Conservation (phyloP, 2,888 invertebrate species). For the Fragum whitleyi region DNA sequence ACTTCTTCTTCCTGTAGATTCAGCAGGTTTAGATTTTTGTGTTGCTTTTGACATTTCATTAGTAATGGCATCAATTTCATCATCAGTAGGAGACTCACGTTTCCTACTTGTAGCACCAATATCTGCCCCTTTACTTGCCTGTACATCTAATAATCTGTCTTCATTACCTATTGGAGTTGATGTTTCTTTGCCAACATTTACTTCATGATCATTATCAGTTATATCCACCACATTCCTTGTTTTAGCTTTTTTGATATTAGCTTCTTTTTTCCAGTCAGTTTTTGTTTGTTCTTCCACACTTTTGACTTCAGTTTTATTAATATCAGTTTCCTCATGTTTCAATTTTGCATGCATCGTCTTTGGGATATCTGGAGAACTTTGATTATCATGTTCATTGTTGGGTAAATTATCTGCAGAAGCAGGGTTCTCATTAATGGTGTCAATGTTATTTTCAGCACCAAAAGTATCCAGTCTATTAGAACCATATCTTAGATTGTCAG, state of each 20-base stretch:
- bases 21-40: background rate
- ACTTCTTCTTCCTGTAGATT: constrained; percentile 17
- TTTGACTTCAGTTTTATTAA: background rate
- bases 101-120: background rate
- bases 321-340: background rate
- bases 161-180: background rate
- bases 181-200: background rate
- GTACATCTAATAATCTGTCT: background rate
- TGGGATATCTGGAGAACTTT: background rate
- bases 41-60: background rate
- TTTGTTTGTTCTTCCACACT: background rate
- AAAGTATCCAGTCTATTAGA: background rate
- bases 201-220: background rate
- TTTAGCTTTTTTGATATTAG: background rate
- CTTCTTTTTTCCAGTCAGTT: background rate
- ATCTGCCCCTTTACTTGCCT: background rate
- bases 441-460: background rate
- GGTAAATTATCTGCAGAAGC: background rate
- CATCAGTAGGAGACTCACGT: background rate
- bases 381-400: background rate
- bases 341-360: background rate
- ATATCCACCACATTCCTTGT: background rate
- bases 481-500: background rate
- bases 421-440: background rate
- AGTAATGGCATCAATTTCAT: constrained; percentile 8